Evolutionary conservation across 37 sponge, comb jelly and placozoan genomes (phyloP), one percentile per base, ranked within the genome.

Genomic region (Tethya wilhelma): DNA sequence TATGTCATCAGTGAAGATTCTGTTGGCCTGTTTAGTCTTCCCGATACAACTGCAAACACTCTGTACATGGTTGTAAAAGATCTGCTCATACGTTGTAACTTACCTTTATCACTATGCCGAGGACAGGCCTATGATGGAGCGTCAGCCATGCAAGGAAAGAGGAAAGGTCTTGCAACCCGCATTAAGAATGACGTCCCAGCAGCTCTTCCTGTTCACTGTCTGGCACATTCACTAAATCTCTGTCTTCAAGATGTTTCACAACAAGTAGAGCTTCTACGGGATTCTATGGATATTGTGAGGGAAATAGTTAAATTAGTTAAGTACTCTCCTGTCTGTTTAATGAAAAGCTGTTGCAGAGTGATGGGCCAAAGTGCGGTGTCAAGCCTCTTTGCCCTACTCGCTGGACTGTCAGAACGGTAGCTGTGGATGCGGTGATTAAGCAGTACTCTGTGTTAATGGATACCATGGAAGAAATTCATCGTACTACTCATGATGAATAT

Each of bases 41-140:
- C 75, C 7, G 57, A 75, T 14, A 76, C 85, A 38, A 45, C 41
- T 38, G 79, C 73, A 31, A 44, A 19, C 23, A 79, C 84, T 57
- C 45, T 80, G 0, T 22, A 39, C 44, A 37, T 31, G 20, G 80
- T 62, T 30, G 32, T 89, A 29, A 84, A 60, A 58, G 91, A 85
- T 67, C 37, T 84, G 23, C 81, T 90, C 19, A 30, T 67, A 28
- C 74, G 87, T 22, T 85, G 81, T 60, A 62, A 25, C 55, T 74
- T 86, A 14, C 86, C 86, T 40, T 30, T 90, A 38, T 64, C 71
- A 56, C 76, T 85, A 17, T 90, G 82, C 37, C 64, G 91, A 19
- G 85, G 86, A 2, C 85, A 85, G 71, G 90, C 90, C 6, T 89
- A 79, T 89, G 90, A 89, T 84, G 90, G 90, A 69, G 84, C 90